A percentile compares a stretch with the other conserved stretches of the same genome.
Conservation (phyloP, 2,113 vertebrate species). For the Pseudorasbora parva region DNA sequence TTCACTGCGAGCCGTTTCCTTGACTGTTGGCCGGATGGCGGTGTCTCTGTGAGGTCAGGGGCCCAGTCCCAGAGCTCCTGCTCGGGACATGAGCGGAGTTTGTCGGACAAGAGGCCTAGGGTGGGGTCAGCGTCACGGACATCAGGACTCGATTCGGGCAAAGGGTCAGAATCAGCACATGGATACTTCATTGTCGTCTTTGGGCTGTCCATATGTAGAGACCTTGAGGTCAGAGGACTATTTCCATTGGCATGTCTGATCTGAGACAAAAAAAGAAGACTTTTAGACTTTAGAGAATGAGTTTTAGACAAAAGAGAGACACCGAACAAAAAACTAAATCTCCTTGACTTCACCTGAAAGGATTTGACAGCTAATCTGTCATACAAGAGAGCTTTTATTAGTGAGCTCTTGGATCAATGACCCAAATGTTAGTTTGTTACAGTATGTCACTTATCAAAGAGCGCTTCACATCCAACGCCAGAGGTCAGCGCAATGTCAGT, state of each 20-base stretch:
- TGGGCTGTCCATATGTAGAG: slow-evolving; percentile 83
- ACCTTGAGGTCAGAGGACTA: slow-evolving; percentile 79
- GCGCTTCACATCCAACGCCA: slow-evolving; percentile 34
- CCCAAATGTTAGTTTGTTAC: slow-evolving; percentile 72
- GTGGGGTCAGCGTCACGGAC: slow-evolving; percentile 82
- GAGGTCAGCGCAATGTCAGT: slow-evolving; percentile 26
- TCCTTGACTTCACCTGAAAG: slow-evolving; percentile 53
- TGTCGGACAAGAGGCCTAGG: slow-evolving; percentile 87
- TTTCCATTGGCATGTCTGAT: slow-evolving; percentile 81
- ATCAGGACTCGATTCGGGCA: slow-evolving; percentile 88
- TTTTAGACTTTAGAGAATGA: not conserved
- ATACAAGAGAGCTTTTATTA: slow-evolving; percentile 65
- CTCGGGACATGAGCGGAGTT: slow-evolving; percentile 86
- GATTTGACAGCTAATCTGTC: slow-evolving; percentile 77
- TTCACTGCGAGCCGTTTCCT: slow-evolving; percentile 93
- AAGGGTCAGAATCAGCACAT: slow-evolving; percentile 89
- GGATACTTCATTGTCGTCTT: slow-evolving; percentile 89
- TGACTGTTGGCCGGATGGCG: slow-evolving; percentile 84
- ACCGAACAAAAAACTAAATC: not conserved
- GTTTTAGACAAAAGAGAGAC: not conserved
- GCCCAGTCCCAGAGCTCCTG: slow-evolving; percentile 93
- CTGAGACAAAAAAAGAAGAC: slow-evolving; percentile 67
- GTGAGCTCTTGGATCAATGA: slow-evolving; percentile 70
- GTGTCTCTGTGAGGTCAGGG: slow-evolving; percentile 85
- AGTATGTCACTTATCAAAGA: slow-evolving; percentile 71